Evolutionary conservation across 2,113 vertebrate species (phyloP), one percentile per base, ranked within the genome.

Genomic region (Danionella cerebrum): DNA sequence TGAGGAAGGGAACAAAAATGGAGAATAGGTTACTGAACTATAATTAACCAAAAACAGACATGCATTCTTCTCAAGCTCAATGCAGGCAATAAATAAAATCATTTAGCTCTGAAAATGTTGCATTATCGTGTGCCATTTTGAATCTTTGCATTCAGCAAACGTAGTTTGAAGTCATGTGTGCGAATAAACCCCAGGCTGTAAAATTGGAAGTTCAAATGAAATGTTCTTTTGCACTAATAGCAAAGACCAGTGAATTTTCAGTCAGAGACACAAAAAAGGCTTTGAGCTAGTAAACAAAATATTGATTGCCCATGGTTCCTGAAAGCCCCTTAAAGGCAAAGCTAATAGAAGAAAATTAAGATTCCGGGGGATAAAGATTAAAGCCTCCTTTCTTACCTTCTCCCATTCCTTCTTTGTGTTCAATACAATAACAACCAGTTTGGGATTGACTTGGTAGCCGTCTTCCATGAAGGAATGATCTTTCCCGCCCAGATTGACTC

Each of bases 401-500:
- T 99, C 96, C 96, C 96, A 99, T 0, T 89, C 85, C 0, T 92
- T 90, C 10, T 94, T 88, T 3, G 91, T 94, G 78, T 98, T 97
- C 55, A 99, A 80, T 11, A 99, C 93, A 0, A 96, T 93, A 80
- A 98, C 94, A 75, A 96, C 93, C 77, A 99, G 83, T 78, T 92
- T 91, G 55, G 96, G 96, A 74, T 98, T 97, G 5, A 91, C 91
- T 80, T 98, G 96, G 69, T 99, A 99, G 36, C 96, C 96, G 55
- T 98, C 93, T 3, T 91, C 92, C 2, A 94, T 99, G 86, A 99
- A 99, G 76, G 95, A 97, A 76, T 98, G 75, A 80, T 99, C 96
- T 78, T 89, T 90, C n/a, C 92, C 96, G 31, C 95, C 89, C 73
- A 94, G 94, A 42, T 89, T 93, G 70, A 97, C 91, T 12, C 96